Percentiles rank a stretch among this genome's conserved stretches.
These are phyloP conservation scores for Acanthaster planci DNA, from an alignment of 35 echinoderm and acorn worm genomes.

Conservation along the genomic window DNA sequence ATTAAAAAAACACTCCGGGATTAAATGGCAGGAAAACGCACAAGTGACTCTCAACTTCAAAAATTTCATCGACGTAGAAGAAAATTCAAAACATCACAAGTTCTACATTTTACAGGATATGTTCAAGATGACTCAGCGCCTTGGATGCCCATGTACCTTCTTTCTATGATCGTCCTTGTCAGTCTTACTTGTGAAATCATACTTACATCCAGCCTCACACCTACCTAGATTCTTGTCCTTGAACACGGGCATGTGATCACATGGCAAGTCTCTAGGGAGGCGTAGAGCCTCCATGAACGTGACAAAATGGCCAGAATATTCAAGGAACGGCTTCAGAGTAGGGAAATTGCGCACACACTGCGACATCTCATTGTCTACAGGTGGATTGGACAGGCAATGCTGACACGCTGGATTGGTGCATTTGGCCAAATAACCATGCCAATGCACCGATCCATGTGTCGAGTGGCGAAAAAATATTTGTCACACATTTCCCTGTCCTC, in stretches of 20 bases:
- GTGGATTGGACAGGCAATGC: constrained; percentile 20
- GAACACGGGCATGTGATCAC: constrained; percentile 7
- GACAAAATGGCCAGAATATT: constrained; percentile 11
- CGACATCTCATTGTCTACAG: constrained; percentile 5
- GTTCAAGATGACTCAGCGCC: neutral
- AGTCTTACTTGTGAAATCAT: constrained; percentile 28
- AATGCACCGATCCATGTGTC: constrained; percentile 42
- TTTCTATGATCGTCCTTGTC: constrained; percentile 3
- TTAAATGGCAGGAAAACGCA: too few relatives aligned
- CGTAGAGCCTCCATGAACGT: constrained; percentile 27
- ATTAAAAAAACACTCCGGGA: too few relatives aligned
- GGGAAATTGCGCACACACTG: constrained; percentile 30
- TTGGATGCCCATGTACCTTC: neutral
- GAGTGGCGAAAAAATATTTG: neutral
- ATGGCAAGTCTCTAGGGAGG: neutral
- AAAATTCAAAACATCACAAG: too few relatives aligned
- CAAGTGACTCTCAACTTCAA: too few relatives aligned
- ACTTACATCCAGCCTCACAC: constrained; percentile 7
- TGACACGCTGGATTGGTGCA: constrained; percentile 33
- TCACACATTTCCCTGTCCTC: neutral
- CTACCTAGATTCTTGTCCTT: constrained; percentile 17
- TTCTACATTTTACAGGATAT: too few relatives aligned
- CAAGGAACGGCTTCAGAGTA: neutral
- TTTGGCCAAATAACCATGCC: constrained; percentile 30
- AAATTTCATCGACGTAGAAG: too few relatives aligned